A percentile compares a stretch with the other conserved stretches of the same genome.
Conservation (phyloP, 2,888 invertebrate genomes). For the Tanypteryx hageni region DNA sequence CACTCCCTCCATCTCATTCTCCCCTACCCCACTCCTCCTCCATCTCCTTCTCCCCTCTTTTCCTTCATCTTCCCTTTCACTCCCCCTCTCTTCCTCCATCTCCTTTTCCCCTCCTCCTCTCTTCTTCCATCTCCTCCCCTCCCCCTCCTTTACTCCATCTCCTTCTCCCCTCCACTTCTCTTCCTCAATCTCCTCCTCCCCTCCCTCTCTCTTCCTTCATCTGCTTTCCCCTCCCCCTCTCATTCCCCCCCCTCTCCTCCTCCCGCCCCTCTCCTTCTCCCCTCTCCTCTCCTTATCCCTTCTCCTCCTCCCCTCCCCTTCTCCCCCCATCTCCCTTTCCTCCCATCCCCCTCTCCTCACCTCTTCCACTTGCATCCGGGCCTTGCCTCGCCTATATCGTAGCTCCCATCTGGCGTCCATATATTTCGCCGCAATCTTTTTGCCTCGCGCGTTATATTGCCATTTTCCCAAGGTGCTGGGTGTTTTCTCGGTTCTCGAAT, state of each 20-base stretch:
- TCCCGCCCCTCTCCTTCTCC: not conserved
- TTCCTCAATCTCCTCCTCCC: too few relatives aligned
- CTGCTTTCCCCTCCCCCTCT: not conserved
- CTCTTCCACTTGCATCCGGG: not conserved
- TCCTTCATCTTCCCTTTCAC: too few relatives aligned
- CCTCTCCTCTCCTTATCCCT: too few relatives aligned
- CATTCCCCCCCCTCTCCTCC: not conserved
- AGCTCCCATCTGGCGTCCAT: not conserved
- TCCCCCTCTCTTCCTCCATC: not conserved
- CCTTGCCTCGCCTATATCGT: not conserved
- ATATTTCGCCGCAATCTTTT: not conserved
- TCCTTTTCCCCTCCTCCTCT: not conserved
- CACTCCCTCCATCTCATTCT: too few relatives aligned
- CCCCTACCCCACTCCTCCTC: too few relatives aligned
- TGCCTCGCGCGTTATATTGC: not conserved
- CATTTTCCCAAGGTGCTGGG: too few relatives aligned
- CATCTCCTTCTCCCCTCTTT: too few relatives aligned
- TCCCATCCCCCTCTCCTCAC: not conserved
- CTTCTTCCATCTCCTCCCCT: too few relatives aligned
- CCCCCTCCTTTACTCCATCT: too few relatives aligned
- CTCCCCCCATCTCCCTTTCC: not conserved
- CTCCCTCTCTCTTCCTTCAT: too few relatives aligned
- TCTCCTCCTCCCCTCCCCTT: too few relatives aligned
- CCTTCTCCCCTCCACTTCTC: not conserved
- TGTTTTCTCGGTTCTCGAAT: too few relatives aligned